Percentiles rank a stretch among this genome's conserved stretches.
Conservation (phyloP, 2,113 vertebrate species). For the Nannospalax galili region DNA sequence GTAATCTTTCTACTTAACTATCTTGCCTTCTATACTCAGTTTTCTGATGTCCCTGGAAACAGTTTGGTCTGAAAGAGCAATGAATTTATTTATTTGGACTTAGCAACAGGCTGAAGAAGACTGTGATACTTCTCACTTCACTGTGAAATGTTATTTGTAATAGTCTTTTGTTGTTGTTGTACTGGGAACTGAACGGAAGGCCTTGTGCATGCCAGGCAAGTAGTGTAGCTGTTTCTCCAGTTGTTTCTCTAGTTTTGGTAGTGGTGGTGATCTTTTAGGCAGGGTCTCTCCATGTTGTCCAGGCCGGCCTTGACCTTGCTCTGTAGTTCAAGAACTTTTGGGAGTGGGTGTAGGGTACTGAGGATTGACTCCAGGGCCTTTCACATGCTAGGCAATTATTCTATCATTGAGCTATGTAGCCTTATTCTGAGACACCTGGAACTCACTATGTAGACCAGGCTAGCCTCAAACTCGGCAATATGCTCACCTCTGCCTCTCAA, state of each 20-base stretch:
- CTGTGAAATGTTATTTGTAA: background rate
- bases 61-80: background rate
- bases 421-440: background rate
- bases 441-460: no score
- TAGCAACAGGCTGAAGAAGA: background rate
- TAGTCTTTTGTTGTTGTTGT: background rate
- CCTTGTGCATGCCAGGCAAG: no score
- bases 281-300: background rate
- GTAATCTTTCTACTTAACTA: background rate
- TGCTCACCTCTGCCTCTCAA: no score
- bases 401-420: background rate
- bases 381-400: background rate
- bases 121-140: background rate
- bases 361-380: background rate
- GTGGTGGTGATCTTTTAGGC: background rate
- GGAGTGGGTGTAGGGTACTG: no score
- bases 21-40: background rate
- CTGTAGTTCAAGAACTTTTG: background rate
- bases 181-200: background rate
- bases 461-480: no score
- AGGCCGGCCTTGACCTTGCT: background rate
- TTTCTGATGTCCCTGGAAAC: conserved; percentile 13
- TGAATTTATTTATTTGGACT: background rate
- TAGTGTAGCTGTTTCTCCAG: background rate
- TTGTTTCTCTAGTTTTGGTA: background rate